Evolutionary conservation across 2,888 invertebrate genomes (phyloP), one percentile per base, ranked within the genome.

Genomic region (Hypselothyrea guttata): DNA sequence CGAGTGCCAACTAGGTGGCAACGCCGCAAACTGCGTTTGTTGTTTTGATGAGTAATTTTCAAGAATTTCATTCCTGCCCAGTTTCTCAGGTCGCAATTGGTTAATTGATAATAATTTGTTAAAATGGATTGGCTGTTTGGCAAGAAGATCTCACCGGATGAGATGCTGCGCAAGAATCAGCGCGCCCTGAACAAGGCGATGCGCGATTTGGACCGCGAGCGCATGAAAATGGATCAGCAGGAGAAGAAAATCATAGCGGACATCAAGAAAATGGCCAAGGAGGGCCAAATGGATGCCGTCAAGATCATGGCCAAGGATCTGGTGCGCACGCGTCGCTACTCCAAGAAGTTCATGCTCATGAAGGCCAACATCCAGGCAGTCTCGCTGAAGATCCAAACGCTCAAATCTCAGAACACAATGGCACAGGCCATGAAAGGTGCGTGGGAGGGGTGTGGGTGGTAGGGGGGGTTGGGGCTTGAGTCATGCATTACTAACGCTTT

Each of bases 261-360:
- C 88, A 99, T 99, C 67, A 99, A 99, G 90, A 99, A 98, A 91
- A 94, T 99, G 91, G 99, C 99, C 0, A 99, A 99, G 88, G 97
- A 98, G 87, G 98, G 98, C 9, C 99, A 99, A 92, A 99, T 99
- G 98, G 99, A 99, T 91, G 98, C 99, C 9, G 99, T 99, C 0
- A 99, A 98, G 92, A 98, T 99, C 75, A 99, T 99, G 99, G 99
- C 99, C 0, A 98, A 98, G 89, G 99, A 99, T 91, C 91, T 99
- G 72, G 99, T 99, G 4, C 93, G 99, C 72, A 99, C 99, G 0
- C 92, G 99, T 61, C 93, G 95, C 44, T 98, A 99, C 87, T 95
- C 95, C 46, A 98, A 99, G 90, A 99, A 99, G 90, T 99, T 99
- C 89, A 99, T 99, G 94, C 90, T 99, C 72, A 99, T 99, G 99